phyloP scores from a whole-genome alignment of 2,113 vertebrate genomes.

The Cettia cetti region DNA sequence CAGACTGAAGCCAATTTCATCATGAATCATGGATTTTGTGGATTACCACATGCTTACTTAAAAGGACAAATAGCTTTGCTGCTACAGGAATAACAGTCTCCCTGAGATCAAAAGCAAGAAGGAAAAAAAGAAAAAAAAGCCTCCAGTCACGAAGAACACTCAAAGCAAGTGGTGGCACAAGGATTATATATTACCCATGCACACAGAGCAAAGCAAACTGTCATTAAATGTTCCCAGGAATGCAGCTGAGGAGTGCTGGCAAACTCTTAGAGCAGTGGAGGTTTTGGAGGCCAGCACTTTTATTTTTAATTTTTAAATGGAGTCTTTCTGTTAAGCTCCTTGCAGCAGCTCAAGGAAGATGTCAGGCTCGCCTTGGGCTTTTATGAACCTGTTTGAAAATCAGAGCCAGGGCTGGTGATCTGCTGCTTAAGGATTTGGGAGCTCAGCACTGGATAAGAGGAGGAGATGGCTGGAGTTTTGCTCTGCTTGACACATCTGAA shows the following conservation, averaged over 20 bases:
- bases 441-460: background rate
- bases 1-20: slow-evolving; percentile 61
- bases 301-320: background rate
- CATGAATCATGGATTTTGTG: slow-evolving; percentile 64
- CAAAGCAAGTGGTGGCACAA: slow-evolving; percentile 38
- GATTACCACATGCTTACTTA: slow-evolving; percentile 60
- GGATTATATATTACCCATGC: slow-evolving; percentile 28
- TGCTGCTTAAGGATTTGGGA: background rate
- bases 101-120: slow-evolving; percentile 48
- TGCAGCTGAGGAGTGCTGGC: background rate
- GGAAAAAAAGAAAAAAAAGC: background rate
- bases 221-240: slow-evolving; percentile 14
- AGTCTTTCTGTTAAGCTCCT: background rate
- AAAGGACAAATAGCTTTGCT: slow-evolving; percentile 60
- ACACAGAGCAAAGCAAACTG: slow-evolving; percentile 30
- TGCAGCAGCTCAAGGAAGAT: background rate
- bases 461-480: background rate
- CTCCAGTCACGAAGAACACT: slow-evolving; percentile 51
- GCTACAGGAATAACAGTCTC: slow-evolving; percentile 53
- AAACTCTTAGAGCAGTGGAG: background rate
- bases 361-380: background rate
- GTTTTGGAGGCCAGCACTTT: background rate
- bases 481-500: background rate
- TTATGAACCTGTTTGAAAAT: background rate
- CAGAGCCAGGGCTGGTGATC: background rate